Base-by-base conservation (phyloP, 2,888 invertebrate genomes). In the Dicycla oo region DNA sequence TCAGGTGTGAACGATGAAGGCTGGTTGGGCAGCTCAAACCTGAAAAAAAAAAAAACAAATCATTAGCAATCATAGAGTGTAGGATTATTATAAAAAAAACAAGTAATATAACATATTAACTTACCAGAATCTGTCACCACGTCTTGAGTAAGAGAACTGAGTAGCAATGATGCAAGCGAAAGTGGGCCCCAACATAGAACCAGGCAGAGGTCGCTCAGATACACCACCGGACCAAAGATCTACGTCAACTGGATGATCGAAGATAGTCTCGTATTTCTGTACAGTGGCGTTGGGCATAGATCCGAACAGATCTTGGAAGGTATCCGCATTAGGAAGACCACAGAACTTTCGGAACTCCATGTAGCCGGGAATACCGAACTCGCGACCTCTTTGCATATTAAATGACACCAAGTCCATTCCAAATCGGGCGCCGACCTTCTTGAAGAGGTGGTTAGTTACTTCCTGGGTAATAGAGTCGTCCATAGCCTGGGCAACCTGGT, bases 181-280 rank as follows among this genome's bases (percentile, higher is more conserved):
- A 64, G 99, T 98, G 1, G 99, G 99, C 64, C 99, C 99, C 77
- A 99, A 96, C 97, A 99, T 98, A 69, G 98, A 98, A 58, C 98
- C 99, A 13, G 98, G 98, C 68, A 99, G 96, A 3, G 99, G 98
- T 78, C 98, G 96, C 91, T 99, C 99, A 0, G 99, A 98, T 11
- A 99, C 98, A 62, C 99, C 99, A 63, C 99, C 99, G 26, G 98
- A 98, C 98, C 99, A 99, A 69, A 99, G 96, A 96, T 99, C 99
- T 61, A 99, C 98, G 92, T 99, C 99, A 75, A 97, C 97, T 2
- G 99, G 98, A 92, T 98, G 98, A 97, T 98, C 98, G 89, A 98
- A 98, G 88, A 98, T 98, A 6, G 98, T 97, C 84, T 97, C 97
- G 90, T 98, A 98, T 92, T 98, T 97, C 73, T 97, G 95, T 62